phyloP scores from a whole-genome alignment of 2,888 invertebrate genomes.

The Heliconius aoede region DNA sequence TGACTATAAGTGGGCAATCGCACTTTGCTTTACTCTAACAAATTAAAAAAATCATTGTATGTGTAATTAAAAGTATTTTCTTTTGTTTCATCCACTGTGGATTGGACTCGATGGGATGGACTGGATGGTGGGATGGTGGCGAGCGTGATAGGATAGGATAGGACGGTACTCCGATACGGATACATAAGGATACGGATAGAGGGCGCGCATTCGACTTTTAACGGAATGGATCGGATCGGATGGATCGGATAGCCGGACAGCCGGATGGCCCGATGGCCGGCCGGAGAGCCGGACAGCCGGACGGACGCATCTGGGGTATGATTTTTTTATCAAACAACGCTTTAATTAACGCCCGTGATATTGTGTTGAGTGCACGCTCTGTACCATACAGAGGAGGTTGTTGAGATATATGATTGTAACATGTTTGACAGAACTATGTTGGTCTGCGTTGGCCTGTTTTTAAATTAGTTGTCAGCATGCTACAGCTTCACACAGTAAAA shows the following conservation, averaged over 20 bases:
- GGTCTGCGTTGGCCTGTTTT: no score
- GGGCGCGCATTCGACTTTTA: constrained; percentile 55
- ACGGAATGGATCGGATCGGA: constrained; percentile 51
- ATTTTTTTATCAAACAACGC: constrained; percentile 69
- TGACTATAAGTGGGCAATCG: neutral
- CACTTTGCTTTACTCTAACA: neutral
- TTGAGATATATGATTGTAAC: constrained; percentile 28
- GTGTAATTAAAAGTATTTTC: constrained; percentile 77
- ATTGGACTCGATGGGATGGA: constrained; percentile 73
- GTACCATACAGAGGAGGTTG: constrained; percentile 69
- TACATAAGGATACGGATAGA: constrained; percentile 44
- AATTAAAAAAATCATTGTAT: neutral
- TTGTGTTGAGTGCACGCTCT: constrained; percentile 80
- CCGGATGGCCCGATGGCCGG: constrained; percentile 41
- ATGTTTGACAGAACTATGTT: constrained; percentile 20
- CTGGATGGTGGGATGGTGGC: constrained; percentile 74
- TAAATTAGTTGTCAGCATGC: no score
- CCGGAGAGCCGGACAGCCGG: constrained; percentile 17
- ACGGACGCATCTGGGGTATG: constrained; percentile 76
- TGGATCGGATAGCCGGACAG: constrained; percentile 53
- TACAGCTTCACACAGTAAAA: no score
- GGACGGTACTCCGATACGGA: constrained; percentile 45
- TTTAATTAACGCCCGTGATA: constrained; percentile 68
- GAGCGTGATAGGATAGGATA: constrained; percentile 62
- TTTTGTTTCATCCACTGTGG: constrained; percentile 84